Percentiles rank a stretch among this genome's conserved stretches.
Evolutionary conservation across 2,113 vertebrate genomes (phyloP).

Genomic region (Eulemur rufifrons): DNA sequence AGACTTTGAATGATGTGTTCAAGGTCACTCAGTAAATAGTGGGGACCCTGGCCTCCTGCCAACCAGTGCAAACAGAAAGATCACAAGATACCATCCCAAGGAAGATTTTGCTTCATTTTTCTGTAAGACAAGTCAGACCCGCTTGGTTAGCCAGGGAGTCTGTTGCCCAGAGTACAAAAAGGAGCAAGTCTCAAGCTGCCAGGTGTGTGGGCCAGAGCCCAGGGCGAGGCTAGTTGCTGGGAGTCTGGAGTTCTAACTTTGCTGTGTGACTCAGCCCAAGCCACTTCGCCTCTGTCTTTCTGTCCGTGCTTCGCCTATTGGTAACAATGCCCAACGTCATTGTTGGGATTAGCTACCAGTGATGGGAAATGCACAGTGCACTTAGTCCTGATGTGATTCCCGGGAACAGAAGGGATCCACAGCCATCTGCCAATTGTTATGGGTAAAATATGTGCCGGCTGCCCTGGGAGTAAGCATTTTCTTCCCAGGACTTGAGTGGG

Average conservation of each 20-base stretch:
- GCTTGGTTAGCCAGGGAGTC: constrained; percentile 18
- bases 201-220: constrained; percentile 39
- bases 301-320: constrained; percentile 55
- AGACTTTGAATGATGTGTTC: neutral
- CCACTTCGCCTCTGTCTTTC: constrained; percentile 39
- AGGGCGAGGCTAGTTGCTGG: neutral
- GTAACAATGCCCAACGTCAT: constrained; percentile 28
- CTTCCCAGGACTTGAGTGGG: neutral
- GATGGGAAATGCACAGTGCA: constrained; percentile 45
- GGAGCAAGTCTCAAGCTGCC: constrained; percentile 32
- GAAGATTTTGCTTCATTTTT: constrained; percentile 53
- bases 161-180: constrained; percentile 38
- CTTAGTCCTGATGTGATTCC: constrained; percentile 28
- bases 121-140: constrained; percentile 49
- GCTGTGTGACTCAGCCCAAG: constrained; percentile 53
- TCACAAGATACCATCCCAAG: neutral
- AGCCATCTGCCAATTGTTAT: constrained; percentile 54
- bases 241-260: constrained; percentile 50
- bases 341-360: constrained; percentile 47
- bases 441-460: constrained; percentile 27
- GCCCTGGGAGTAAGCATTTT: neutral
- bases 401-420: constrained; percentile 57
- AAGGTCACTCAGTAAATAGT: constrained; percentile 20
- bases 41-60: neutral
- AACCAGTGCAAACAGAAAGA: constrained; percentile 12